phyloP scores from a whole-genome alignment of 2,797 vertebrate genomes.

The Tiaroga cobitis region DNA sequence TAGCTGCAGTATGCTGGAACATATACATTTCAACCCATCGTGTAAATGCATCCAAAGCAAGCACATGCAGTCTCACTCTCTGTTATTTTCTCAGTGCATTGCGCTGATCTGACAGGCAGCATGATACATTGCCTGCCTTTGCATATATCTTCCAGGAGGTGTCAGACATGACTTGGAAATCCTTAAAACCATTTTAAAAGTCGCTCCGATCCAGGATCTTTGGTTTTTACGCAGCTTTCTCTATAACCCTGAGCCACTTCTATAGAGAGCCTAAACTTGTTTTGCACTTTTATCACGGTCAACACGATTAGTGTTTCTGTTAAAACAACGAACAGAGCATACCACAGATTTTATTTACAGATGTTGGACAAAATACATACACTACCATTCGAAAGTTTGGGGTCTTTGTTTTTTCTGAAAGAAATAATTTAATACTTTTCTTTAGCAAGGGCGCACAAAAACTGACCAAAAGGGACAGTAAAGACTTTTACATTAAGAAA shows the following conservation, averaged over 20 bases:
- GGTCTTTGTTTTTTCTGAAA: neutral
- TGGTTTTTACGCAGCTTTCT: neutral
- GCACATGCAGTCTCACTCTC: neutral
- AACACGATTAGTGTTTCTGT: neutral
- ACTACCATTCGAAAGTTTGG: neutral
- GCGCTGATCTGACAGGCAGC: neutral
- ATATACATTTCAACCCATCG: neutral
- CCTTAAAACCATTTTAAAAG: neutral
- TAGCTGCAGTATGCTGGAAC: neutral
- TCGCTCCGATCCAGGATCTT: neutral
- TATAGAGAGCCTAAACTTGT: too few species aligned
- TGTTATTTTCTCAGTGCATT: neutral
- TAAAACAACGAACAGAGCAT: neutral
- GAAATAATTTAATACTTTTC: neutral
- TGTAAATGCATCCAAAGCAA: conserved; percentile 2
- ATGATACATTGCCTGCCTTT: neutral
- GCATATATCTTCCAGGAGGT: neutral
- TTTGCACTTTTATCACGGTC: neutral
- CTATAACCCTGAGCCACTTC: neutral
- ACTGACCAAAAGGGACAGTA: too few species aligned
- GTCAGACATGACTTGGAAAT: conserved; percentile 24
- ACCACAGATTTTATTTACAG: neutral
- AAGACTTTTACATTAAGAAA: neutral
- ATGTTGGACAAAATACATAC: neutral
- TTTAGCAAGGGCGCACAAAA: neutral